Conservation (phyloP, 1,140 invertebrate genomes). For the Drosophila navojoa region DNA sequence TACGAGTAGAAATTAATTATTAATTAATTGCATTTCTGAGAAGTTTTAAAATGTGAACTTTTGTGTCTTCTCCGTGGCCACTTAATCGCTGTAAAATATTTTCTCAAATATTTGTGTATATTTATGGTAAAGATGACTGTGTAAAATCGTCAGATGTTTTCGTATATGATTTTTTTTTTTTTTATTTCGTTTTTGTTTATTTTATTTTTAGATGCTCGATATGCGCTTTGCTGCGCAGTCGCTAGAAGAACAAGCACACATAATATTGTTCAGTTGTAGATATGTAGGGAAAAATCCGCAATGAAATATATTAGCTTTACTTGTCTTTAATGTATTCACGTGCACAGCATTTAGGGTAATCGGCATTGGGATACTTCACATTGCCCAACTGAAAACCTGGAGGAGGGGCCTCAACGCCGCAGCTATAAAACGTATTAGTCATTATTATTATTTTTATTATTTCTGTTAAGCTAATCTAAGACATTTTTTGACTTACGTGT, state of each 20-base stretch:
- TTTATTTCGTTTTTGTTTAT: neutral
- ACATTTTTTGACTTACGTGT: slow-evolving; percentile 4
- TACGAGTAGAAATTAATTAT: no score
- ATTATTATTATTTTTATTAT: no score
- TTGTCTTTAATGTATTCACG: neutral
- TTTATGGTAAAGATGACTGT: neutral
- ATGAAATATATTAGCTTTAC: neutral
- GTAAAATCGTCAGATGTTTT: neutral
- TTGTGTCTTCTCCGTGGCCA: no score
- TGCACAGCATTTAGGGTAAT: slow-evolving; percentile 39
- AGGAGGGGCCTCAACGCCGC: neutral
- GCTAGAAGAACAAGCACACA: slow-evolving; percentile 8
- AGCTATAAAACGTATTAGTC: slow-evolving; percentile 8
- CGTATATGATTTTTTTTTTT: neutral
- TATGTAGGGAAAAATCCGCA: neutral
- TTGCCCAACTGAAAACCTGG: slow-evolving; percentile 18
- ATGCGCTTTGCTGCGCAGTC: slow-evolving; percentile 3
- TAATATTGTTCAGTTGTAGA: neutral
- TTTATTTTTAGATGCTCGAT: slow-evolving; percentile 18
- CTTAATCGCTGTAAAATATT: no score
- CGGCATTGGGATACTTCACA: slow-evolving; percentile 8
- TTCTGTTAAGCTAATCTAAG: neutral
- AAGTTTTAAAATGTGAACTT: no score
- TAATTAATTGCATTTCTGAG: no score
- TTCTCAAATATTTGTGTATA: neutral